A percentile compares a stretch with the other conserved stretches of the same genome.
These are phyloP conservation scores for Drosophila prostipennis DNA, from an alignment of 2,888 invertebrate species.

Conservation along the genomic window DNA sequence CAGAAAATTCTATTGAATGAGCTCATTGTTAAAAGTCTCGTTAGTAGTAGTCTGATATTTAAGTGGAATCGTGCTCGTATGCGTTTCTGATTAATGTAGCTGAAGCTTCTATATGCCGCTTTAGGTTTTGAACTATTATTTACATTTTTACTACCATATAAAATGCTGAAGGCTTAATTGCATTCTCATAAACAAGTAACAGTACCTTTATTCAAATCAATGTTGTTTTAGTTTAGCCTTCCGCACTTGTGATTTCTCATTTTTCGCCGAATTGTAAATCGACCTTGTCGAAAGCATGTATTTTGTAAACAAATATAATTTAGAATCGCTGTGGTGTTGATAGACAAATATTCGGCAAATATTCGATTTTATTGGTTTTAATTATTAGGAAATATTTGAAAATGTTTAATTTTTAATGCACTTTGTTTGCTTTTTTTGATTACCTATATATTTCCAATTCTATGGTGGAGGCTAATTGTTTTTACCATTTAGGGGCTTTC, in stretches of 20 bases:
- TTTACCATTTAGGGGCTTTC: not conserved
- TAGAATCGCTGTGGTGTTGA: not conserved
- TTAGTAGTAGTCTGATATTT: not conserved
- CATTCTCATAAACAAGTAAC: not conserved
- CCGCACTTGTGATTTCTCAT: not conserved
- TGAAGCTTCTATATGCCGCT: not conserved
- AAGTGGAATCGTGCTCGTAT: not conserved
- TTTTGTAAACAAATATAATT: conserved; percentile 1
- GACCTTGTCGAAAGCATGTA: not conserved
- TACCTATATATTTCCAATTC: no score
- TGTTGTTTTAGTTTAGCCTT: not conserved
- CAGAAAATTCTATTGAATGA: not conserved
- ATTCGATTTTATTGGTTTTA: not conserved
- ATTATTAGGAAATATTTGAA: not conserved
- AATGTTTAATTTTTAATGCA: not conserved
- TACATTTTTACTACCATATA: not conserved
- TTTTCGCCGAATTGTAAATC: conserved; percentile 8
- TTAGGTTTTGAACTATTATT: conserved; percentile 5
- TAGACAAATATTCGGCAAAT: not conserved
- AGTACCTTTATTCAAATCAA: not conserved
- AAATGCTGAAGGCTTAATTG: not conserved
- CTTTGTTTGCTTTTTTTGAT: not conserved
- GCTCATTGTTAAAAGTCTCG: conserved; percentile 15
- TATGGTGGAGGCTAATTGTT: no score
- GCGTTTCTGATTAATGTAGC: not conserved